Conservation (phyloP, 2,888 invertebrate species). For the Odontomyia ornata region DNA sequence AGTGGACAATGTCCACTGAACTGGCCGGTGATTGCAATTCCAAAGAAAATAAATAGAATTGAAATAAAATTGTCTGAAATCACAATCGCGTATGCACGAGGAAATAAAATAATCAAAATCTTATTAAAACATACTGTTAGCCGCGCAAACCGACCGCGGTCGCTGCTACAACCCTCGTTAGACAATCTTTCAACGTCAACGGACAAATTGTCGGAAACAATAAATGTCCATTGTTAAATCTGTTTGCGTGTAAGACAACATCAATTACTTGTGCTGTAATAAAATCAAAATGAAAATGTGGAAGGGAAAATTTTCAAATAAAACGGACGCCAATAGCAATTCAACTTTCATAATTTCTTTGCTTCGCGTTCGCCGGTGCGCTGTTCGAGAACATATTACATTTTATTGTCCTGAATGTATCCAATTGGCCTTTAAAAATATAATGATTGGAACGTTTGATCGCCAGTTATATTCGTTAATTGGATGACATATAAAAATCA, state of each 20-base stretch:
- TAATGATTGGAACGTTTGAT: conserved; percentile 45
- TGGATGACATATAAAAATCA: conserved; percentile 39
- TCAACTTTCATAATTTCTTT: conserved; percentile 17
- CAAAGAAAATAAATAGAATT: too few species aligned
- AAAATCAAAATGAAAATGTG: conserved; percentile 2
- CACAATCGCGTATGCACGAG: too few species aligned
- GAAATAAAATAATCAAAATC: too few species aligned
- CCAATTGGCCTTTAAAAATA: conserved; percentile 34
- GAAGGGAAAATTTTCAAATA: neutral
- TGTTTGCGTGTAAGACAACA: conserved; percentile 28
- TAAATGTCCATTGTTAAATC: conserved; percentile 13
- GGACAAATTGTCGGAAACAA: conserved; percentile 23
- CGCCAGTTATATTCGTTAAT: conserved; percentile 46
- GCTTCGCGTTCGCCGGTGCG: neutral
- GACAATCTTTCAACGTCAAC: too few species aligned
- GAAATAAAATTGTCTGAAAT: too few species aligned
- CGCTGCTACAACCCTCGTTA: too few species aligned
- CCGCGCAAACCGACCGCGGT: too few species aligned
- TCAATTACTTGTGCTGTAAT: conserved; percentile 19
- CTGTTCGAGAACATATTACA: neutral
- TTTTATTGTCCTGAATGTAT: conserved; percentile 23
- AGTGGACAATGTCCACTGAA: too few species aligned
- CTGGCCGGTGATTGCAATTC: too few species aligned
- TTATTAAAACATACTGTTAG: too few species aligned
- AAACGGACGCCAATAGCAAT: neutral